Evolutionary conservation across 2,888 invertebrate species (phyloP), one percentile per base, ranked within the genome.

Genomic region (Acanthosepion lycidas): DNA sequence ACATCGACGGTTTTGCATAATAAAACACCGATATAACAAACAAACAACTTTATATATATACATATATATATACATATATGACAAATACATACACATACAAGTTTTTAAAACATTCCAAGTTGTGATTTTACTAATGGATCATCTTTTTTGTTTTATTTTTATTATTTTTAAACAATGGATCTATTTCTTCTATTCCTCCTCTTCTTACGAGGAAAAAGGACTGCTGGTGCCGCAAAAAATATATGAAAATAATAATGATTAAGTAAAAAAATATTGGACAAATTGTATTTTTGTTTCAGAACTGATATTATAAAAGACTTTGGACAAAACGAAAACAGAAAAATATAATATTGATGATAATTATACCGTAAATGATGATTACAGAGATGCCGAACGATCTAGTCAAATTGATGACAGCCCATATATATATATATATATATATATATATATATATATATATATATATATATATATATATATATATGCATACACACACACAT

Each of bases 271-370:
- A 92, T 92, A 49, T 48, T 51, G 49, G 26, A 92, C 49, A 92
- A 92, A 92, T 92, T 92, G 49, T 92, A 55, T 93, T 53, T 93
- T 33, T 55, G 26, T 55, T 53, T 55, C 93, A 93, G 59, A 93
- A 93, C 93, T 48, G 42, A 53, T 55, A 93, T 55, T 55, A 55
- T 51, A 33, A 55, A 20, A 59, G 51, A 93, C 53, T 93, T 28
- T 93, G 33, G 20, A 33, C 18, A 53, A 48, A 93, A 55, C 42
- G 26, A 33, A 20, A 59, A 55, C 20, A 92, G 93, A 92, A n/a
- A 94, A 33, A 12, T 55, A 55, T 42, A n/a, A 59, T 64, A 64
- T 78, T 78, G 78, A n/a, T 6, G n/a, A 78, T 78, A 78, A 78
- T n/a, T 78, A n/a, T 78, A 59, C 33, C 18, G 12, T 78, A 18